These are phyloP conservation scores for Corydoras sp. DNA, from an alignment of 2,113 vertebrate genomes.

Conservation along the genomic window DNA sequence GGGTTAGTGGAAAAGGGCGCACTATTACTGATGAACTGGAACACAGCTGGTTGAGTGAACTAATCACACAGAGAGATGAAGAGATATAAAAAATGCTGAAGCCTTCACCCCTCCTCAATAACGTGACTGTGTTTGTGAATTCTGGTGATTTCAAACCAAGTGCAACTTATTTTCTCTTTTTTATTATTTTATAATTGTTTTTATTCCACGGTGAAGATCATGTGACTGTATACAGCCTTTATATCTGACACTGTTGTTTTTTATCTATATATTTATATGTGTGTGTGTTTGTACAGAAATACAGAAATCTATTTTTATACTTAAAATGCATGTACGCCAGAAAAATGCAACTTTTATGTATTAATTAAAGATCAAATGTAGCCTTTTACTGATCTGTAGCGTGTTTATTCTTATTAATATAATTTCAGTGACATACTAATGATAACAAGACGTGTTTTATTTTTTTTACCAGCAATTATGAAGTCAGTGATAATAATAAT, in stretches of 20 bases:
- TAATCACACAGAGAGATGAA: constrained; percentile 30
- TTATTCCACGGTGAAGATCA: constrained; percentile 80
- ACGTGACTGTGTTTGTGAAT: constrained; percentile 77
- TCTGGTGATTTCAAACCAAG: constrained; percentile 71
- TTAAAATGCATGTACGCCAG: constrained; percentile 71
- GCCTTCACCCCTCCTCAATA: constrained; percentile 79
- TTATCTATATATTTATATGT: constrained; percentile 99
- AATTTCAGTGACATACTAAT: no score
- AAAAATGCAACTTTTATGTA: constrained; percentile 49
- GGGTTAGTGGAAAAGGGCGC: not conserved
- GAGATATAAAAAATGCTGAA: constrained; percentile 53
- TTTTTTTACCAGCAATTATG: no score
- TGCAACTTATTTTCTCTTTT: constrained; percentile 17
- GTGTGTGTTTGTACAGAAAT: constrained; percentile 78
- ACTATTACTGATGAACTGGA: constrained; percentile 36
- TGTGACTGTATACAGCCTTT: constrained; percentile 95
- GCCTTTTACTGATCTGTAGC: not conserved
- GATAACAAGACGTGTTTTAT: no score
- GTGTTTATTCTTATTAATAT: no score
- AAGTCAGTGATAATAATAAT: no score
- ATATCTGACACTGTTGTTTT: constrained; percentile 98
- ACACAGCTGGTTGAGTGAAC: constrained; percentile 39
- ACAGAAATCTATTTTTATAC: constrained; percentile 96
- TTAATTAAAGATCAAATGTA: constrained; percentile 5
- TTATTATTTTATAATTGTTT: constrained; percentile 63